Evolutionary conservation across 64 coral and sea anemone genomes (phyloP).

Genomic region (Catalaphyllia jardinei): DNA sequence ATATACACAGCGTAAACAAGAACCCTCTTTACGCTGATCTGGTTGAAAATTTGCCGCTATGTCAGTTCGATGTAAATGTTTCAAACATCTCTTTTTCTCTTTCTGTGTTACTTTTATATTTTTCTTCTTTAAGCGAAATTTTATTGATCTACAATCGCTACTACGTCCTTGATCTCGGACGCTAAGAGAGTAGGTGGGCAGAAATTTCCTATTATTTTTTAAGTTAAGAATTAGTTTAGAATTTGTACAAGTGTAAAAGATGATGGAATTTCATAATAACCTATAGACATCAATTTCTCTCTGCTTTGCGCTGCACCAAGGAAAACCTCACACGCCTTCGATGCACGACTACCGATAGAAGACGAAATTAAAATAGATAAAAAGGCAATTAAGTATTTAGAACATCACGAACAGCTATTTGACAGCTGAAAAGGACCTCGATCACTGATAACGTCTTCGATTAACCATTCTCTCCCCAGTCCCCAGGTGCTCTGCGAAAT

Average conservation of each 20-base stretch:
- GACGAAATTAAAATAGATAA: slow-evolving; percentile 1
- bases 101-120: neutral
- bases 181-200: slow-evolving; percentile 15
- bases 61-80: slow-evolving; percentile 22
- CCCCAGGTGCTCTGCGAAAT: neutral
- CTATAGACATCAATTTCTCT: slow-evolving; percentile 28
- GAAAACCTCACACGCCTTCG: neutral
- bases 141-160: neutral
- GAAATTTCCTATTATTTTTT: neutral
- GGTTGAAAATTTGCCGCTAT: slow-evolving; percentile 3
- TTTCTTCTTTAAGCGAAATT: neutral
- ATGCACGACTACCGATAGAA: neutral
- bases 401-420: neutral
- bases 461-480: neutral
- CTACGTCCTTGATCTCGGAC: neutral
- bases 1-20: slow-evolving; percentile 22
- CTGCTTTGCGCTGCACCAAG: neutral
- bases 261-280: slow-evolving; percentile 48
- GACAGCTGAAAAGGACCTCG: neutral
- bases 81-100: neutral
- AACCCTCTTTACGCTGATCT: neutral
- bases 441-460: neutral
- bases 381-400: neutral
- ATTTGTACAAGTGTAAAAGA: slow-evolving; percentile 54
- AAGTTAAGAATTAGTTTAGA: slow-evolving; percentile 33